A percentile compares a stretch with the other conserved stretches of the same genome.
Conservation (phyloP, 2,113 vertebrate species). For the Equus quagga region DNA sequence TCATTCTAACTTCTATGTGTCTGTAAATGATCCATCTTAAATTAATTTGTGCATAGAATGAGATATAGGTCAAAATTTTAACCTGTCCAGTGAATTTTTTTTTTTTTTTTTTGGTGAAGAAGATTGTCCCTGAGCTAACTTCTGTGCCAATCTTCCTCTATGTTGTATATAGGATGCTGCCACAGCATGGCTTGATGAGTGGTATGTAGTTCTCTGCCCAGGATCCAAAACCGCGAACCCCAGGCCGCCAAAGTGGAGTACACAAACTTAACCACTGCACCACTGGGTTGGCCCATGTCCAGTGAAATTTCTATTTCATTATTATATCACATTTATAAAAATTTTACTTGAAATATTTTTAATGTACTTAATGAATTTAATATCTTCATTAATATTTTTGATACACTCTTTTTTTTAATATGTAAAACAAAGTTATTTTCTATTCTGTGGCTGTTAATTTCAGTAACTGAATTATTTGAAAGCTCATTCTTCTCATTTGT, state of each 20-base stretch:
- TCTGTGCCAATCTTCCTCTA: no score
- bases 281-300: background rate
- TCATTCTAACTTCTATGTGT: background rate
- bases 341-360: constrained; percentile 19
- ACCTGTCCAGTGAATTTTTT: background rate
- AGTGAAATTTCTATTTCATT: background rate
- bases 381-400: background rate
- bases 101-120: background rate
- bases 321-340: background rate
- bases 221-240: no score
- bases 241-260: no score
- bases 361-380: background rate
- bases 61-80: background rate
- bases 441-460: background rate
- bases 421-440: background rate
- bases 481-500: background rate
- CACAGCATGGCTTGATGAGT: no score
- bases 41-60: background rate
- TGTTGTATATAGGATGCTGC: no score
- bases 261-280: no score
- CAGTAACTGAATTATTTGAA: background rate
- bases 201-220: no score
- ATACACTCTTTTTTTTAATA: background rate
- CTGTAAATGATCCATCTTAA: background rate
- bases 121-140: no score